Percentiles rank a stretch among this genome's conserved stretches.
Evolutionary conservation across 30 jellyfish, hydroid and myxozoan species (phyloP).

Genomic region (Euphysa ruthae): DNA sequence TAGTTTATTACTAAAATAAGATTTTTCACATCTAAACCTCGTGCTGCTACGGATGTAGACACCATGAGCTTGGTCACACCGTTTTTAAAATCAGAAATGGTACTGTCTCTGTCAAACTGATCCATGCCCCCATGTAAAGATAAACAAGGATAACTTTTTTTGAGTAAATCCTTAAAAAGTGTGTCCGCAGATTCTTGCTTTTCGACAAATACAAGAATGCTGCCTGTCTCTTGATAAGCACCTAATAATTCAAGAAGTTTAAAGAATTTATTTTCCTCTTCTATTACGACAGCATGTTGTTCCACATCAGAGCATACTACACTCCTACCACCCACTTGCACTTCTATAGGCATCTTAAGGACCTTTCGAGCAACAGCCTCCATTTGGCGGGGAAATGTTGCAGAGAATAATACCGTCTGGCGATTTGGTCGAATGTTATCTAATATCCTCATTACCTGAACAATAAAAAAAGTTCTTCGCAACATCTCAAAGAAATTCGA

Average conservation of each 20-base stretch:
- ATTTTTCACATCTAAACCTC: slow-evolving; percentile 98
- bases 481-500: too few relatives aligned
- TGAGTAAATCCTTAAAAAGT: slow-evolving; percentile 81
- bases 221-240: slow-evolving; percentile 73
- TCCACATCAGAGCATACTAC: slow-evolving; percentile 89
- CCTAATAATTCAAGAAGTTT: slow-evolving; percentile 94
- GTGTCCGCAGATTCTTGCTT: slow-evolving; percentile 93
- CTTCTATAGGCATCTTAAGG: slow-evolving; percentile 77
- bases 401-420: slow-evolving; percentile 94
- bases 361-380: slow-evolving; percentile 94
- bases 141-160: slow-evolving; percentile 90
- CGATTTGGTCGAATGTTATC: slow-evolving; percentile 92
- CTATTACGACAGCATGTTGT: slow-evolving; percentile 80
- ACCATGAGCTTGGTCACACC: slow-evolving; percentile 88
- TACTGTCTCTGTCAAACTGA: slow-evolving; percentile 97
- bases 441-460: slow-evolving; percentile 57
- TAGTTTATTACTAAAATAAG: slow-evolving; percentile 71
- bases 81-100: slow-evolving; percentile 88
- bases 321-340: slow-evolving; percentile 97
- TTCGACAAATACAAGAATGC: slow-evolving; percentile 86
- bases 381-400: slow-evolving; percentile 94
- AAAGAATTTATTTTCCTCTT: slow-evolving; percentile 84
- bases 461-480: too few relatives aligned
- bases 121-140: slow-evolving; percentile 99
- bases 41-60: slow-evolving; percentile 99